A percentile compares a stretch with the other conserved stretches of the same genome.
Conservation (phyloP, 2,888 invertebrate genomes). For the Hymenopus coronatus region DNA sequence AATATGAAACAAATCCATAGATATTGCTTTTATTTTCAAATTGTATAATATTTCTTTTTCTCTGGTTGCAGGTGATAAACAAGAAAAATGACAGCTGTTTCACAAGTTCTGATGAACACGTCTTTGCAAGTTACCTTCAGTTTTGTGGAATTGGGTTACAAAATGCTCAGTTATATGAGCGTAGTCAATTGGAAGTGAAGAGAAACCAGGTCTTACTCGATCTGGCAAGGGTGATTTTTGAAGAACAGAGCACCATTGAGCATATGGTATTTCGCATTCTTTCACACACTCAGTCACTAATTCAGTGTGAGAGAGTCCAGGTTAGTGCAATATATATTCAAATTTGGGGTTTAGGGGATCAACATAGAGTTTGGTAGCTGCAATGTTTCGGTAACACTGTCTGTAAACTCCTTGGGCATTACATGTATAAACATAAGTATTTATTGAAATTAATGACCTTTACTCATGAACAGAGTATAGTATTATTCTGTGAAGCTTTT, state of each 20-base stretch:
- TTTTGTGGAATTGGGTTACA: slow-evolving; percentile 94
- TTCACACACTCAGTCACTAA: slow-evolving; percentile 89
- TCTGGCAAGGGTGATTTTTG: slow-evolving; percentile 94
- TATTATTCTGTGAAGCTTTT: too few species aligned
- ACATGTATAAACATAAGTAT: too few species aligned
- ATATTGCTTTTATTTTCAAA: too few species aligned
- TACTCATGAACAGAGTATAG: too few species aligned
- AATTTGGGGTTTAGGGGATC: too few species aligned
- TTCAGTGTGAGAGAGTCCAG: slow-evolving; percentile 93
- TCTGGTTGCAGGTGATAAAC: slow-evolving; percentile 71
- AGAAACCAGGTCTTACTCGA: slow-evolving; percentile 91
- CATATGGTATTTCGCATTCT: slow-evolving; percentile 92
- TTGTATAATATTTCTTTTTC: neutral
- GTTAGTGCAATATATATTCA: slow-evolving; percentile 51
- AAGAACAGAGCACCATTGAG: slow-evolving; percentile 94
- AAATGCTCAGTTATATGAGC: slow-evolving; percentile 94
- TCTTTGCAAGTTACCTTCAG: slow-evolving; percentile 89
- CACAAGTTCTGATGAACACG: slow-evolving; percentile 82
- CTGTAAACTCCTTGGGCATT: too few species aligned
- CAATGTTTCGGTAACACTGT: too few species aligned
- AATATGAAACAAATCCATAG: too few species aligned
- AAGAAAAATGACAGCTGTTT: slow-evolving; percentile 82
- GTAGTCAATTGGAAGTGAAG: slow-evolving; percentile 92
- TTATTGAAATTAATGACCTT: neutral
- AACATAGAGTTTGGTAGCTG: too few species aligned